Evolutionary conservation across 1,140 invertebrate species (phyloP).

Genomic region (Vanessa atalanta): DNA sequence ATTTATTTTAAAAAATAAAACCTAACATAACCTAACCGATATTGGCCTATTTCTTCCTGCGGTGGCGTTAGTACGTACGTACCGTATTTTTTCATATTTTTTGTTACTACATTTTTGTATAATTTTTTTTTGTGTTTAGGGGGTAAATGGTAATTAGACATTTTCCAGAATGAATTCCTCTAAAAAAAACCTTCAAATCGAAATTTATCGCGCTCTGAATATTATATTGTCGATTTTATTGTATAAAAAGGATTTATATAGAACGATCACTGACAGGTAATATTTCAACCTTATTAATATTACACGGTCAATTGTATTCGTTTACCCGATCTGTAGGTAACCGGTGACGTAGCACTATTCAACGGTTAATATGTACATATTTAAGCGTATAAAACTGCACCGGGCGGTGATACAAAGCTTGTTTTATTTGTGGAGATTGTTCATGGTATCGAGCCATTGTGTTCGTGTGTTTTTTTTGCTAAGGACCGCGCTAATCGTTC

Average conservation of each 20-base stretch:
- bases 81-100: too few relatives aligned
- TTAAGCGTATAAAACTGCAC: conserved; percentile 45
- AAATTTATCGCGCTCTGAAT: neutral
- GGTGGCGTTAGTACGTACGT: too few relatives aligned
- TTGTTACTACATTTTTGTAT: too few relatives aligned
- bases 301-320: conserved; percentile 53
- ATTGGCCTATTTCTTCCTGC: too few relatives aligned
- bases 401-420: conserved; percentile 49
- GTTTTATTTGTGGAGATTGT: conserved; percentile 68
- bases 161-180: too few relatives aligned
- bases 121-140: too few relatives aligned
- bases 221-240: neutral
- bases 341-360: conserved; percentile 56
- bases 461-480: conserved; percentile 58
- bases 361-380: conserved; percentile 51
- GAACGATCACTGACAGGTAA: conserved; percentile 37
- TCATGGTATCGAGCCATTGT: conserved; percentile 64
- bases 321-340: conserved; percentile 48
- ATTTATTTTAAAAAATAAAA: too few relatives aligned
- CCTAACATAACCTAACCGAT: too few relatives aligned
- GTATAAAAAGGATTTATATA: conserved; percentile 24
- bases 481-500: conserved; percentile 50
- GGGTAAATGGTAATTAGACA: too few relatives aligned
- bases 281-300: conserved; percentile 57
- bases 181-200: too few relatives aligned